Evolutionary conservation across 2,888 invertebrate genomes (phyloP).

Genomic region (Cerceris ruficornis): DNA sequence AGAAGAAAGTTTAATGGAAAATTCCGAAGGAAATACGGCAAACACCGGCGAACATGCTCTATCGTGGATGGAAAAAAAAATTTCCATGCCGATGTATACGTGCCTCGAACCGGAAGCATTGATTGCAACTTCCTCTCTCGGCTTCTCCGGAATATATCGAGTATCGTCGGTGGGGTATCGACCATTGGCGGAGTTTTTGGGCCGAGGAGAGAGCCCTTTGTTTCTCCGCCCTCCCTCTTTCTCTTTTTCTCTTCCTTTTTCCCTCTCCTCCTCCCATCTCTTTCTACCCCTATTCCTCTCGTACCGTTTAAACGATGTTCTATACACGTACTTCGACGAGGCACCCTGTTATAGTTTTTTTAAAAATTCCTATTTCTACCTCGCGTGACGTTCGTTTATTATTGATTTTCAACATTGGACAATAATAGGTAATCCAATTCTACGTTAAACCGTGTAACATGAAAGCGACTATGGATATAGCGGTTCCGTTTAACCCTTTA

Average conservation of each 20-base stretch:
- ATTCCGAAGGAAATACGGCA: background rate
- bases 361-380: no score
- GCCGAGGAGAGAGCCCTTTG: slow-evolving; percentile 43
- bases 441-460: no score
- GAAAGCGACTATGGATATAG: no score
- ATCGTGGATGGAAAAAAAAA: background rate
- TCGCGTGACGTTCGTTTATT: no score
- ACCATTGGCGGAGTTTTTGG: slow-evolving; percentile 46
- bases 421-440: no score
- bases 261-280: background rate
- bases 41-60: background rate
- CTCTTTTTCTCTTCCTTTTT: background rate
- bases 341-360: no score
- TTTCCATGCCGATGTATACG: slow-evolving; percentile 14
- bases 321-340: no score
- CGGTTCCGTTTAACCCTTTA: no score
- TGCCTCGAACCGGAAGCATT: slow-evolving; percentile 42
- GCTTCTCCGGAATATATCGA: slow-evolving; percentile 54
- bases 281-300: background rate
- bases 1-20: background rate
- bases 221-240: slow-evolving; percentile 25
- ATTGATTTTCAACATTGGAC: no score
- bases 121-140: slow-evolving; percentile 48
- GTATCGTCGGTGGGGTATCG: slow-evolving; percentile 53
- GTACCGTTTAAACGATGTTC: background rate